Conservation (phyloP, 2,797 vertebrate genomes). For the Anguilla anguilla region DNA sequence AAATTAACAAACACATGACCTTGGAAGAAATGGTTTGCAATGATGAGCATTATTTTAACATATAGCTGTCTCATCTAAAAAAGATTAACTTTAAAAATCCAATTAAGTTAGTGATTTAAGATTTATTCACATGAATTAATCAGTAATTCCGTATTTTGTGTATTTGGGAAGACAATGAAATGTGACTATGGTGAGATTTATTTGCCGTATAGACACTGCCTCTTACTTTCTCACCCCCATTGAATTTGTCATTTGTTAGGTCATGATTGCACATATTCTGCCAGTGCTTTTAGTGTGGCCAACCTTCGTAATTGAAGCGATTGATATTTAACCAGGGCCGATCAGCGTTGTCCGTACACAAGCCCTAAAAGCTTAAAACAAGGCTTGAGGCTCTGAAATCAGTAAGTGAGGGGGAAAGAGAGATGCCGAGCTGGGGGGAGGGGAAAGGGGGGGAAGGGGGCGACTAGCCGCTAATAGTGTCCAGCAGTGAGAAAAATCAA, state of each 20-base stretch:
- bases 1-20: neutral
- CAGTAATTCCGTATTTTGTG: too few relatives aligned
- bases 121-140: neutral
- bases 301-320: slow-evolving; percentile 62
- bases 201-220: neutral
- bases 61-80: neutral
- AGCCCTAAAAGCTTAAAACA: slow-evolving; percentile 71
- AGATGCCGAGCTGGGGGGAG: slow-evolving; percentile 19
- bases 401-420: slow-evolving; percentile 34
- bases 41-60: neutral
- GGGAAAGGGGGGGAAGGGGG: neutral
- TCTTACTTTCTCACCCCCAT: neutral
- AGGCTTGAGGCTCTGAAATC: slow-evolving; percentile 66
- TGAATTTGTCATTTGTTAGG: slow-evolving; percentile 34
- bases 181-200: neutral
- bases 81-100: neutral
- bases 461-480: slow-evolving; percentile 42
- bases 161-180: neutral
- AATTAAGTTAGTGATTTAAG: neutral
- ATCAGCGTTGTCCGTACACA: slow-evolving; percentile 55
- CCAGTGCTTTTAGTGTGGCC: slow-evolving; percentile 66
- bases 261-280: slow-evolving; percentile 47
- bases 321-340: slow-evolving; percentile 63
- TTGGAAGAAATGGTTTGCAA: neutral
- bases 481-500: slow-evolving; percentile 49